These are phyloP conservation scores for Eulemur macaco DNA, from an alignment of 2,113 vertebrate species.

Conservation along the genomic window DNA sequence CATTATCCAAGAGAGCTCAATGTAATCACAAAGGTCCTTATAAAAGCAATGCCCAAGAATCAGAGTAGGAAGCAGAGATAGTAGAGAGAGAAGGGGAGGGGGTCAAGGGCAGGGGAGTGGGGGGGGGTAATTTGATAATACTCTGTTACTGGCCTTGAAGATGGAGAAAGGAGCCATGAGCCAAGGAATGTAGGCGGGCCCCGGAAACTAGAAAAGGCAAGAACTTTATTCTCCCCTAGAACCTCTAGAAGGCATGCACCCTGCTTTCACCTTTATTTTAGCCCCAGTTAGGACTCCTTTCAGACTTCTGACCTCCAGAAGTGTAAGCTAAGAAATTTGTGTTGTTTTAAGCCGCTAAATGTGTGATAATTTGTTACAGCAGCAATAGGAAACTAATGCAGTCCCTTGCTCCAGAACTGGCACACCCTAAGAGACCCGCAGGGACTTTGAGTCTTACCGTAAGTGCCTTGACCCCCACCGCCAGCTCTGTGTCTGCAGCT, in stretches of 20 bases:
- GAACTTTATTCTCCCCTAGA: neutral
- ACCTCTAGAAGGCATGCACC: neutral
- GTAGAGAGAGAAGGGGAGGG: neutral
- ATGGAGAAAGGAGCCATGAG: neutral
- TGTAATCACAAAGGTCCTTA: neutral
- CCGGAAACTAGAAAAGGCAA: neutral
- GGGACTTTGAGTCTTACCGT: rapidly evolving
- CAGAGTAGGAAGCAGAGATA: neutral
- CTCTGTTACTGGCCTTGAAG: neutral
- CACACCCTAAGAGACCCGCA: neutral
- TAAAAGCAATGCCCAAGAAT: neutral
- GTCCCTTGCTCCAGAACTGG: neutral
- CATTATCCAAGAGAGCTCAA: neutral
- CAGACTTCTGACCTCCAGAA: neutral
- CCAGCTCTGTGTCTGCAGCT: neutral
- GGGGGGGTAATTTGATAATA: neutral
- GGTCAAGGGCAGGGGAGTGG: rapidly evolving
- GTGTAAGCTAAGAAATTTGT: neutral
- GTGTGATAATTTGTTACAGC: neutral
- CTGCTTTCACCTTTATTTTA: neutral
- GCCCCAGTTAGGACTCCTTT: neutral
- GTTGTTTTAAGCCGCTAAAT: neutral
- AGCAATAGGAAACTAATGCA: neutral
- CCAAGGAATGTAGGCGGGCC: neutral
- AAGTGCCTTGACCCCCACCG: too few relatives aligned